Conservation (phyloP, 2,888 invertebrate species). For the Nephrotoma guestfalica region DNA sequence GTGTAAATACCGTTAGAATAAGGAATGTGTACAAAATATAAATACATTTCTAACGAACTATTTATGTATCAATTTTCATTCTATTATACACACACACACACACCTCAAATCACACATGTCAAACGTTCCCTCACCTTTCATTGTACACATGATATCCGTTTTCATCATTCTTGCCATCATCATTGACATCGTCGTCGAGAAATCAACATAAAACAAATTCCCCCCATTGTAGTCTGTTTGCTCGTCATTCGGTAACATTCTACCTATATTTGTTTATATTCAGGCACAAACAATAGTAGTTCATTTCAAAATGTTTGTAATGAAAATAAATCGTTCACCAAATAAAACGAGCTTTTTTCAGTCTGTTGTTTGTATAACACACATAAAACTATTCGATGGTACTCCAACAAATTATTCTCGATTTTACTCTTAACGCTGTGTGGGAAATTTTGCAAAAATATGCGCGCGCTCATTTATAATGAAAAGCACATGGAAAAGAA, state of each 20-base stretch:
- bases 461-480: neutral
- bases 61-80: neutral
- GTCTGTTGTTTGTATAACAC: neutral
- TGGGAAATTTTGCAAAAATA: neutral
- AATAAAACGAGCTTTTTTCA: neutral
- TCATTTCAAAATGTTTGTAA: neutral
- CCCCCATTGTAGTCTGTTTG: neutral
- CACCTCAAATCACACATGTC: neutral
- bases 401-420: neutral
- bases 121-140: neutral
- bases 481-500: neutral
- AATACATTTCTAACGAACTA: neutral
- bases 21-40: neutral
- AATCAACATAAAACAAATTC: no score
- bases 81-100: neutral
- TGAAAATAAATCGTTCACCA: neutral
- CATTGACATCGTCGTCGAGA: neutral
- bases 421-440: neutral
- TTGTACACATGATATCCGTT: neutral
- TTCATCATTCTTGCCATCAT: neutral
- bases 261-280: neutral
- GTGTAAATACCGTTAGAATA: no score
- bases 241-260: neutral
- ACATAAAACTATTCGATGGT: neutral
- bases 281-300: neutral